Percentiles rank a stretch among this genome's conserved stretches.
Conservation (phyloP, 1,140 invertebrate species). For the Pomacea maculata region DNA sequence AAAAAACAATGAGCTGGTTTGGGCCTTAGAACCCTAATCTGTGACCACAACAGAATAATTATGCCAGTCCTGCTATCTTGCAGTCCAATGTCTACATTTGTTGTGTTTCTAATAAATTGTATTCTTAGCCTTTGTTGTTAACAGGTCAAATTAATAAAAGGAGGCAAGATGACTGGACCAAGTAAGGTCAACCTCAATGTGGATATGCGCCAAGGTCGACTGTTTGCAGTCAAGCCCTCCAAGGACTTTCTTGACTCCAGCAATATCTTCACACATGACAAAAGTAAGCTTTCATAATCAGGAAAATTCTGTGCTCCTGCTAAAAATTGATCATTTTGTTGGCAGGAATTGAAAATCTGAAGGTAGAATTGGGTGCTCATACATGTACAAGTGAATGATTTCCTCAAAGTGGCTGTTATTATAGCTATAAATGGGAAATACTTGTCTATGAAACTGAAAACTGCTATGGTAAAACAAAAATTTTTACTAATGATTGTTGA, state of each 20-base stretch:
- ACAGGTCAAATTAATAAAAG: slow-evolving; percentile 53
- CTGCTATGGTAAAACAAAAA: too few relatives aligned
- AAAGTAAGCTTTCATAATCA: slow-evolving; percentile 41
- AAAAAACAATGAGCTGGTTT: too few relatives aligned
- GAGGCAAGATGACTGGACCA: slow-evolving; percentile 35
- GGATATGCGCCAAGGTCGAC: slow-evolving; percentile 58
- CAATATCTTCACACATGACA: slow-evolving; percentile 58
- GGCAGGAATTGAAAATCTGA: too few relatives aligned
- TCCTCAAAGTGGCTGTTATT: too few relatives aligned
- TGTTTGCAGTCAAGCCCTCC: slow-evolving; percentile 57
- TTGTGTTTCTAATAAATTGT: too few relatives aligned
- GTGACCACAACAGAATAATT: not conserved
- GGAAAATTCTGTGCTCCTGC: not conserved
- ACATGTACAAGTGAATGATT: too few relatives aligned
- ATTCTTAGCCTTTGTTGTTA: slow-evolving; percentile 2
- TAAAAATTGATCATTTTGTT: too few relatives aligned
- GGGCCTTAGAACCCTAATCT: not conserved
- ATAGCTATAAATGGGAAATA: too few relatives aligned
- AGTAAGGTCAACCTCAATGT: slow-evolving; percentile 54
- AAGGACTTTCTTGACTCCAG: slow-evolving; percentile 57
- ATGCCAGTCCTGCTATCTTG: not conserved
- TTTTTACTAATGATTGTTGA: too few relatives aligned
- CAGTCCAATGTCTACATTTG: not conserved
- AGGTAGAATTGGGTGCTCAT: too few relatives aligned
- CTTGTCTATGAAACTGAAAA: too few relatives aligned